These are phyloP conservation scores for Kryptolebias marmoratus DNA, from an alignment of 2,113 vertebrate genomes.

Conservation along the genomic window DNA sequence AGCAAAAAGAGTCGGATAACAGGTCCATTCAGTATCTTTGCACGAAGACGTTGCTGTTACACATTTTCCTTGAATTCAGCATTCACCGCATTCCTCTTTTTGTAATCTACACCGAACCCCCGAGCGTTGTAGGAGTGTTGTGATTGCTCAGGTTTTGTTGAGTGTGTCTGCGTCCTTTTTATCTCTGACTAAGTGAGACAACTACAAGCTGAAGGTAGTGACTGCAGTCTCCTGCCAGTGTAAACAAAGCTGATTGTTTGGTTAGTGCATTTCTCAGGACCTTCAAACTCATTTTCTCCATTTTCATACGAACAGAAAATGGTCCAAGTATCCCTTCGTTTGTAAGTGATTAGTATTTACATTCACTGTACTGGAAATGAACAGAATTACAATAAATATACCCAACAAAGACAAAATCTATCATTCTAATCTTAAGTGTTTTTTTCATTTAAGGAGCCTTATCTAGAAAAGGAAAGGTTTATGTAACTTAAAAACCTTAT, in stretches of 20 bases:
- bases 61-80: no score
- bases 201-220: constrained; percentile 9
- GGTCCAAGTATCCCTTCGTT: not conserved
- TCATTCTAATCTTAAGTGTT: not conserved
- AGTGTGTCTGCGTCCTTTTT: not conserved
- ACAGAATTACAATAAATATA: not conserved
- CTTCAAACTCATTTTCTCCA: constrained; percentile 21
- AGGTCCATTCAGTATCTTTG: not conserved
- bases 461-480: not conserved
- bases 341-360: constrained; percentile 13
- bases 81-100: not conserved
- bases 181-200: not conserved
- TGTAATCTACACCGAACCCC: constrained; percentile 3
- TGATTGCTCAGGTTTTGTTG: constrained; percentile 26
- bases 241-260: constrained; percentile 35
- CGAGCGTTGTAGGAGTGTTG: constrained; percentile 8
- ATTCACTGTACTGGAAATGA: constrained; percentile 2
- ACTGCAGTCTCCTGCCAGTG: constrained; percentile 21
- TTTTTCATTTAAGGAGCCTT: not conserved
- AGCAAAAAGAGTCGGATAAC: not conserved
- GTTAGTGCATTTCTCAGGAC: constrained; percentile 22
- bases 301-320: constrained; percentile 2
- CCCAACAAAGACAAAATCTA: constrained; percentile 1
- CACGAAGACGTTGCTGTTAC: not conserved
- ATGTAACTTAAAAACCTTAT: not conserved